Evolutionary conservation across 2,797 vertebrate species (phyloP), one percentile per base, ranked within the genome.

Genomic region (Chrosomus eos): DNA sequence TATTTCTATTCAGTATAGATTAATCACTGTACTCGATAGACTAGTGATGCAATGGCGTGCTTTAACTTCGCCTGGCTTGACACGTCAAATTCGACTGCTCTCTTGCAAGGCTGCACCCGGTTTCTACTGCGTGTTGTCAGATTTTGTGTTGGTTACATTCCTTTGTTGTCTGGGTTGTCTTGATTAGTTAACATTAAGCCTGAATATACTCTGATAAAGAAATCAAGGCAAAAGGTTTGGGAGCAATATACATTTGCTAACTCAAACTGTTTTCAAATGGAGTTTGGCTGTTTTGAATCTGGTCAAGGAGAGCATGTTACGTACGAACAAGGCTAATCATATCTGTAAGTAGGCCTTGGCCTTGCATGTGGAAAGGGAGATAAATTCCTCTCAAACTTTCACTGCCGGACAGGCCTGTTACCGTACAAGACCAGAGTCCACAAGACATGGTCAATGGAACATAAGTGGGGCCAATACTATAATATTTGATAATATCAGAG

Each of bases 301-400:
- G 84, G 90, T 93, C 90, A 89, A 91, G 90, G 91, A 93, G 92
- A 91, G 91, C 89, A 82, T 90, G 92, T 93, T 93, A 83, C 87
- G 89, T 91, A 88, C 82, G 62, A 90, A 87, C 91, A 90, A 93
- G 92, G 92, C 90, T 93, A 93, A 92, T 95, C 92, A 90, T 94
- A 95, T 94, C 95, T 93, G 91, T 88, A 91, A 90, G 90, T 88
- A 92, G 92, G 90, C 94, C 90, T 93, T 95, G 94, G 91, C 92
- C 92, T 90, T 91, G 90, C 82, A 87, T 92, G 90, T 91, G 89
- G 80, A 80, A 76, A 92, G 71, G 76, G 68, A 89, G 86, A 90
- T 89, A 89, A 89, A 88, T 85, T 75, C 77, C 76, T 88, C 85
- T 86, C 51, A 83, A 89, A 87, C 75, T 55, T 88, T 86, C 85